Conservation (phyloP, 2,113 vertebrate genomes). For the Synchiropus splendidus region DNA sequence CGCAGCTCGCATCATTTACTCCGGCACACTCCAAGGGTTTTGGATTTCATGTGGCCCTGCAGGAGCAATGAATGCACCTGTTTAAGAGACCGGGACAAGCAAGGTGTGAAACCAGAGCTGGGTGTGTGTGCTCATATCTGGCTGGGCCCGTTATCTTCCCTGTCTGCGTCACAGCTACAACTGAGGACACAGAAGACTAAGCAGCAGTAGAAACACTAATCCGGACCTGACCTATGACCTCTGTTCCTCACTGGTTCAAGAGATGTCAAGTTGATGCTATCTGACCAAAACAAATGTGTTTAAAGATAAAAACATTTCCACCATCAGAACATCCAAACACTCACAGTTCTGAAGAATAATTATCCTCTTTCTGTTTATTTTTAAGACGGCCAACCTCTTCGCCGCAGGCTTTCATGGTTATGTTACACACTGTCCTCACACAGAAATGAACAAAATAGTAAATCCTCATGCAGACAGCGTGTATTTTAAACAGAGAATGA, state of each 20-base stretch:
- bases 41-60: constrained; percentile 36
- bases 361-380: no score
- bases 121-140: constrained; percentile 27
- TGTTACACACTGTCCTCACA: no score
- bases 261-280: constrained; percentile 38
- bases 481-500: no score
- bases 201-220: constrained; percentile 46
- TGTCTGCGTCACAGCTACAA: constrained; percentile 24
- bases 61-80: constrained; percentile 50
- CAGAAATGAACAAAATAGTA: no score
- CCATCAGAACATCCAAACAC: no score
- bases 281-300: constrained; percentile 13
- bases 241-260: constrained; percentile 12
- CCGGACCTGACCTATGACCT: constrained; percentile 37
- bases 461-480: no score
- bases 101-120: constrained; percentile 2
- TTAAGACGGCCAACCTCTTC: no score
- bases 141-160: constrained; percentile 36
- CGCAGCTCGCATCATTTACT: constrained; percentile 21
- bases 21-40: constrained; percentile 48
- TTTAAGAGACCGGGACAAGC: constrained; percentile 14
- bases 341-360: no score
- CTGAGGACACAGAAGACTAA: constrained; percentile 31
- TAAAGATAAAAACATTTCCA: no score
- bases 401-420: no score